These are phyloP conservation scores for Leptopilina clavipes DNA, from an alignment of 1,140 invertebrate species.

Conservation along the genomic window DNA sequence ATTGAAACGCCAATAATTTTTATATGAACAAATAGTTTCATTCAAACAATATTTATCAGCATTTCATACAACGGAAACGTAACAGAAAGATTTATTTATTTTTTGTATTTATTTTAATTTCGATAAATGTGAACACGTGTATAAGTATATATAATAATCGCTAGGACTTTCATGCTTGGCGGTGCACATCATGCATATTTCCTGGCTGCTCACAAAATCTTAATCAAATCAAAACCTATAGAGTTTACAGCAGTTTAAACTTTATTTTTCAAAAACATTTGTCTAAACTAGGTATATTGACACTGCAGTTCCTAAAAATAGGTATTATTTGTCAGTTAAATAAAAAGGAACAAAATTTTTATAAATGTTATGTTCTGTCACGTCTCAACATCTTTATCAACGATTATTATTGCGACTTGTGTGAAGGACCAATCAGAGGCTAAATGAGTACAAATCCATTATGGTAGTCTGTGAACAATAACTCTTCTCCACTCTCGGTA, in stretches of 20 bases:
- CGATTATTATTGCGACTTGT: not conserved
- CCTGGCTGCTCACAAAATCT: slow-evolving; percentile 51
- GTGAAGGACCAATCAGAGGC: slow-evolving; percentile 4
- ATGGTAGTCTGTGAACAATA: slow-evolving; percentile 72
- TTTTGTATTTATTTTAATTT: too few relatives aligned
- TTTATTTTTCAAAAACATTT: too few relatives aligned
- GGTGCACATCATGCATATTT: slow-evolving; percentile 71
- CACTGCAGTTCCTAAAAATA: too few relatives aligned
- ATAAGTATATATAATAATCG: slow-evolving; percentile 54
- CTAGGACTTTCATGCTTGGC: slow-evolving; percentile 67
- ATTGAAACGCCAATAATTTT: too few relatives aligned
- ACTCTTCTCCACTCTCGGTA: slow-evolving; percentile 71
- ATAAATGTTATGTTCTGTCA: not conserved
- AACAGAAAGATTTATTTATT: too few relatives aligned
- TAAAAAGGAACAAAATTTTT: too few relatives aligned
- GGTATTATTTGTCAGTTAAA: not conserved
- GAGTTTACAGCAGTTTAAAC: not conserved
- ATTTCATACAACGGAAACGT: too few relatives aligned
- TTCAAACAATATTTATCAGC: too few relatives aligned
- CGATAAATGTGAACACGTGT: slow-evolving; percentile 39
- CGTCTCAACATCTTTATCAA: not conserved
- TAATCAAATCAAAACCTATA: slow-evolving; percentile 44
- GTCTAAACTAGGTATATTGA: too few relatives aligned
- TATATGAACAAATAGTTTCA: too few relatives aligned
- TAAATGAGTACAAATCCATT: slow-evolving; percentile 62